A percentile compares a stretch with the other conserved stretches of the same genome.
These are phyloP conservation scores for Sardina pilchardus DNA, from an alignment of 2,113 vertebrate genomes.

Conservation along the genomic window DNA sequence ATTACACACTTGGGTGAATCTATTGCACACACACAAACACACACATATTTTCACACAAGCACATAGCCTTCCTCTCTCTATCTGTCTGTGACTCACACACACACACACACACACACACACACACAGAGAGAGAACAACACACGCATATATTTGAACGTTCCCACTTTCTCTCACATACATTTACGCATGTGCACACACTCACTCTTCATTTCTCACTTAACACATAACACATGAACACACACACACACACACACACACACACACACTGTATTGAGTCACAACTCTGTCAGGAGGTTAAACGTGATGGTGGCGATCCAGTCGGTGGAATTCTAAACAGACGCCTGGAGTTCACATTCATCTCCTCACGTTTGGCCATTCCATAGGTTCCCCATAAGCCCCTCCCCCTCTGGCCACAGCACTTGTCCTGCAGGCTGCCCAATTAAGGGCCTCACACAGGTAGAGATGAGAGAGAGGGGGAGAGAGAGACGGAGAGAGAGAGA, in stretches of 20 bases:
- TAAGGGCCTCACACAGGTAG: slow-evolving; percentile 20
- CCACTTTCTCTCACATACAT: not conserved
- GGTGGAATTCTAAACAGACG: slow-evolving; percentile 37
- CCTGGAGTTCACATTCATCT: slow-evolving; percentile 37
- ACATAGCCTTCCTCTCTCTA: not conserved
- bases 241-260: slow-evolving; percentile 19
- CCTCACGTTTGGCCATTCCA: slow-evolving; percentile 23
- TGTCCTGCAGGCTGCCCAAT: slow-evolving; percentile 31
- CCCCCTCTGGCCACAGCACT: slow-evolving; percentile 19
- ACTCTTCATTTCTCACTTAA: not conserved
- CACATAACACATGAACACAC: too few relatives aligned
- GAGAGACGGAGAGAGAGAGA: not conserved
- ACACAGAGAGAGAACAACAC: too few relatives aligned
- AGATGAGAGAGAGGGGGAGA: not conserved
- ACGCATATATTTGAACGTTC: too few relatives aligned
- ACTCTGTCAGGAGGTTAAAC: slow-evolving; percentile 23
- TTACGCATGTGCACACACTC: not conserved
- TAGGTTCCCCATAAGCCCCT: slow-evolving; percentile 7
- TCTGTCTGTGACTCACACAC: too few relatives aligned
- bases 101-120: too few relatives aligned
- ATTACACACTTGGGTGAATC: slow-evolving; percentile 40
- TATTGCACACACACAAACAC: not conserved
- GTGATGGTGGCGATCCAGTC: not conserved
- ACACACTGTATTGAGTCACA: not conserved
- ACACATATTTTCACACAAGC: slow-evolving; percentile 13